A percentile compares a stretch with the other conserved stretches of the same genome.
These are phyloP conservation scores for Perognathus longimembris DNA, from an alignment of 2,113 vertebrate species.

Conservation along the genomic window DNA sequence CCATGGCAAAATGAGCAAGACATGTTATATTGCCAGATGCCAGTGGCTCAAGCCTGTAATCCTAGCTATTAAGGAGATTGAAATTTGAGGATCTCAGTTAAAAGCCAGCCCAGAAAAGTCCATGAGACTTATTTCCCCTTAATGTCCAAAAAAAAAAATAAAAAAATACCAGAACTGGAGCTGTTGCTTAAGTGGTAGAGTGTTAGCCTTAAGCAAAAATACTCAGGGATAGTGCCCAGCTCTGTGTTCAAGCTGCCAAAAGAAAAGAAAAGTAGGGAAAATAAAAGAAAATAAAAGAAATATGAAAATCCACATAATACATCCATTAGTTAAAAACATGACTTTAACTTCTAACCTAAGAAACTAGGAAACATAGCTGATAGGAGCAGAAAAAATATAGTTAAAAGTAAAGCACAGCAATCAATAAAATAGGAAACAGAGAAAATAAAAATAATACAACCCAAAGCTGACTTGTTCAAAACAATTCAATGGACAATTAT, in stretches of 20 bases:
- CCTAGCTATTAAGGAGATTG: no score
- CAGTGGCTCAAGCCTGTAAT: no score
- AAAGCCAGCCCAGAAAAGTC: no score
- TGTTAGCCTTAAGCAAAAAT: no score
- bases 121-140: no score
- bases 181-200: no score
- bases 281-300: neutral
- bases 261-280: neutral
- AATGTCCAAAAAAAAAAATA: no score
- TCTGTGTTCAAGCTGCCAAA: no score
- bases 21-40: neutral
- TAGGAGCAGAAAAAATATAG: neutral
- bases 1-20: neutral
- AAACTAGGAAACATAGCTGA: neutral
- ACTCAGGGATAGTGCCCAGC: no score
- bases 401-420: neutral
- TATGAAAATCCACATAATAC: neutral
- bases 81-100: no score
- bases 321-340: neutral
- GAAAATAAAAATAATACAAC: neutral
- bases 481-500: no score
- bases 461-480: neutral
- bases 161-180: no score
- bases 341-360: neutral
- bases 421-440: neutral